phyloP scores from a whole-genome alignment of 2,113 vertebrate genomes.

The Scomber colias region DNA sequence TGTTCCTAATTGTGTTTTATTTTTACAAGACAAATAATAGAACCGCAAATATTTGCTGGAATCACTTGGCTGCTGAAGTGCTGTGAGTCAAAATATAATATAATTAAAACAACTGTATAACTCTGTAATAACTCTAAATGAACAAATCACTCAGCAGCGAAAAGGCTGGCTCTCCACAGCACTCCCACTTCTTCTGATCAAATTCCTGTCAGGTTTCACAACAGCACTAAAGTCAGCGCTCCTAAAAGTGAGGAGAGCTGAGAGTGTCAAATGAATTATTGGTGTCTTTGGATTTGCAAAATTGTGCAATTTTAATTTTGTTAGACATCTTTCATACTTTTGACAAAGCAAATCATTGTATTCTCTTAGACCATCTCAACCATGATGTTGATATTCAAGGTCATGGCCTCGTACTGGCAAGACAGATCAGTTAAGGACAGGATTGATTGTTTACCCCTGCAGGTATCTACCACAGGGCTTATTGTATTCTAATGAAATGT shows the following conservation, averaged over 20 bases:
- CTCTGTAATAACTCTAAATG: background rate
- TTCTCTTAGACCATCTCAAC: background rate
- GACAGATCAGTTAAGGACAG: background rate
- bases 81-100: slow-evolving; percentile 35
- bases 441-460: background rate
- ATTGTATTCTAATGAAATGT: background rate
- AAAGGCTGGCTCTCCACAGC: slow-evolving; percentile 10
- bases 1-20: background rate
- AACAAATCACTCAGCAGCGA: background rate
- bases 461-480: background rate
- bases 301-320: slow-evolving; percentile 30
- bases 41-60: background rate
- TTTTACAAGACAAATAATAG: slow-evolving; percentile 4
- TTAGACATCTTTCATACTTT: background rate
- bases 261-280: slow-evolving; percentile 46
- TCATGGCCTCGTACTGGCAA: background rate
- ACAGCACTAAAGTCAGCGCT: background rate
- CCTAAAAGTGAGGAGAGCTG: background rate
- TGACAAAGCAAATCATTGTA: slow-evolving; percentile 3
- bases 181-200: slow-evolving; percentile 10
- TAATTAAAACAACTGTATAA: background rate
- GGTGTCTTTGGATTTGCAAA: slow-evolving; percentile 16
- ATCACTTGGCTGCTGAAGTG: slow-evolving; percentile 4
- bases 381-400: background rate
- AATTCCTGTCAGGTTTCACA: slow-evolving; percentile 33